Percentiles rank a stretch among this genome's conserved stretches.
Conservation (phyloP, 2,113 vertebrate species). For the Etheostoma cragini region DNA sequence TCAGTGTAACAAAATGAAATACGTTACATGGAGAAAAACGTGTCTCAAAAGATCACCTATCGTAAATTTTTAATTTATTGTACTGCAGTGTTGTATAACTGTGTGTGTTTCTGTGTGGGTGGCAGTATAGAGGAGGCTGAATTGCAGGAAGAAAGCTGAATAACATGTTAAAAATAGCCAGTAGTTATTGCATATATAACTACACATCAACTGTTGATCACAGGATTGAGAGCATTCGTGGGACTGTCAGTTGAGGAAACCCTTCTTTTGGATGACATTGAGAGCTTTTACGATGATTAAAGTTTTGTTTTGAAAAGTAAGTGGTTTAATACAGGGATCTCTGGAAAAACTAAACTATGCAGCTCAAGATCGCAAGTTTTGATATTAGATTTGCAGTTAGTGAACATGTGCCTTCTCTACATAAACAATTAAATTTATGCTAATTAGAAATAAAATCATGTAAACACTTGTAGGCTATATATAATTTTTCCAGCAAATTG, state of each 20-base stretch:
- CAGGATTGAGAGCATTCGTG: background rate
- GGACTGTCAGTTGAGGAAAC: too few species aligned
- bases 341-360: background rate
- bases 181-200: background rate
- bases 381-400: background rate
- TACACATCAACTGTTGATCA: background rate
- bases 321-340: background rate
- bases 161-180: background rate
- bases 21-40: background rate
- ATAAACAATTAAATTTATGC: background rate
- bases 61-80: background rate
- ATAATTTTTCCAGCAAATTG: background rate
- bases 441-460: background rate
- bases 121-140: background rate
- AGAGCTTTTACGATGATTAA: too few species aligned
- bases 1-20: conserved; percentile 10
- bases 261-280: too few species aligned
- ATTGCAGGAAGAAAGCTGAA: background rate
- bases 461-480: background rate
- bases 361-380: background rate
- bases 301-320: too few species aligned
- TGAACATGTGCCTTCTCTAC: background rate
- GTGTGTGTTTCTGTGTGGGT: conserved; percentile 2
- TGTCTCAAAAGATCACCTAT: background rate
- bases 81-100: background rate